Percentiles rank a stretch among this genome's conserved stretches.
phyloP scores from a whole-genome alignment of 2,113 vertebrate genomes.

The Cavia porcellus region DNA sequence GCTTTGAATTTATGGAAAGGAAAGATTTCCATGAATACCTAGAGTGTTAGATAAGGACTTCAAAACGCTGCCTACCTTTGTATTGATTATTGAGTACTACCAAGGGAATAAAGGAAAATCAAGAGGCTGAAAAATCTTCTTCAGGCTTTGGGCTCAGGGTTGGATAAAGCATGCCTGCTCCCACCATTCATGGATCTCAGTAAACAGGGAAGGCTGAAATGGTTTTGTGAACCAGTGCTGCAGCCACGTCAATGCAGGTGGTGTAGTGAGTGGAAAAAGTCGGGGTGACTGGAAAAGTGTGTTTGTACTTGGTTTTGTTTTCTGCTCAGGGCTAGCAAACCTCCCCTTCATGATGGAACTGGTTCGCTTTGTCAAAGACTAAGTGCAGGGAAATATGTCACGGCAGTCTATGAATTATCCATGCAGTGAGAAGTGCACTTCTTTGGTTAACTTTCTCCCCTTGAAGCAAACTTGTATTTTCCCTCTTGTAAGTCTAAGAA shows the following conservation, averaged over 20 bases:
- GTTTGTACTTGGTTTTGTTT: constrained; percentile 20
- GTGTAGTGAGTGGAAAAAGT: neutral
- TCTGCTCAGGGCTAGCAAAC: constrained; percentile 17
- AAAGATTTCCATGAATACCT: neutral
- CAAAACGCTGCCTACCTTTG: neutral
- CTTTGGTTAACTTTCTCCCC: constrained; percentile 70
- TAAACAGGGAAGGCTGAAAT: fast-evolving
- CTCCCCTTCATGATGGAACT: neutral
- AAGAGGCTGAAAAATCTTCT: neutral
- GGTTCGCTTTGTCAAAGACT: constrained; percentile 12
- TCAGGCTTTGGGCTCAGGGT: neutral
- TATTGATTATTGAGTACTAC: neutral
- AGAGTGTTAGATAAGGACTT: neutral
- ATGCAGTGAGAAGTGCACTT: constrained; percentile 37
- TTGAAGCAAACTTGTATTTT: constrained; percentile 63
- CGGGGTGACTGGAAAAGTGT: neutral
- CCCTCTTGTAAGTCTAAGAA: constrained; percentile 77
- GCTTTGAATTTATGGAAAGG: neutral
- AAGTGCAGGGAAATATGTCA: neutral
- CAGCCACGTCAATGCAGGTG: neutral
- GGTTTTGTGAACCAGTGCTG: neutral
- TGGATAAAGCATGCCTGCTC: neutral
- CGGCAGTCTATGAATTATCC: constrained; percentile 37
- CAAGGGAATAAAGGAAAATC: neutral
- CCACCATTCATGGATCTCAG: fast-evolving